Evolutionary conservation across 2,888 invertebrate genomes (phyloP).

Genomic region (Thecocarcelia acutangulata): DNA sequence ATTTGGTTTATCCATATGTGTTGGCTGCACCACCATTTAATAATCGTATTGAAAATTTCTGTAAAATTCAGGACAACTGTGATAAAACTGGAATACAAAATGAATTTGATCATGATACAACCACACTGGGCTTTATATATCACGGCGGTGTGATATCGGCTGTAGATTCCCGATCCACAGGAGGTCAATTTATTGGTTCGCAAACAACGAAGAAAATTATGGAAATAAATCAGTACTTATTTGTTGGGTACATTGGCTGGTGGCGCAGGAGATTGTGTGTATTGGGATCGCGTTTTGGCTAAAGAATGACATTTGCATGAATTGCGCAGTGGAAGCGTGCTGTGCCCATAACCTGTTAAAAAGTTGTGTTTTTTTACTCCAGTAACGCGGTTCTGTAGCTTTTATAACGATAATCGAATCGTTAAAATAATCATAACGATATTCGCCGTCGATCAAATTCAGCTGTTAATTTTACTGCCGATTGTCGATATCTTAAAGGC

Average conservation of each 20-base stretch:
- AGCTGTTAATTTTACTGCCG: no score
- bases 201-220: conserved; percentile 98
- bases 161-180: conserved; percentile 98
- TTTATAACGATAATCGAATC: no score
- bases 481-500: no score
- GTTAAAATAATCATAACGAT: no score
- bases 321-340: no score
- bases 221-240: conserved; percentile 96
- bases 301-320: conserved; percentile 99
- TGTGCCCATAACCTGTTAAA: no score
- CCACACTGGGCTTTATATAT: conserved; percentile 96
- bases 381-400: no score
- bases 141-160: conserved; percentile 97
- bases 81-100: conserved; percentile 91
- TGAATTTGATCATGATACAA: conserved; percentile 97
- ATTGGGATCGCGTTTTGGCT: conserved; percentile 97
- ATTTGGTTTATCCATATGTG: conserved; percentile 77
- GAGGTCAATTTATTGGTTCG: conserved; percentile 97
- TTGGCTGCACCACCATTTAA: conserved; percentile 89
- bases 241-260: conserved; percentile 99
- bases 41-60: conserved; percentile 87
- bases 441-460: no score
- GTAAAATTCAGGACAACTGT: conserved; percentile 86
- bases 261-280: conserved; percentile 99
- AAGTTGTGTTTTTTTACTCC: no score